These are phyloP conservation scores for Hypena proboscidalis DNA, from an alignment of 2,888 invertebrate species.

Conservation along the genomic window DNA sequence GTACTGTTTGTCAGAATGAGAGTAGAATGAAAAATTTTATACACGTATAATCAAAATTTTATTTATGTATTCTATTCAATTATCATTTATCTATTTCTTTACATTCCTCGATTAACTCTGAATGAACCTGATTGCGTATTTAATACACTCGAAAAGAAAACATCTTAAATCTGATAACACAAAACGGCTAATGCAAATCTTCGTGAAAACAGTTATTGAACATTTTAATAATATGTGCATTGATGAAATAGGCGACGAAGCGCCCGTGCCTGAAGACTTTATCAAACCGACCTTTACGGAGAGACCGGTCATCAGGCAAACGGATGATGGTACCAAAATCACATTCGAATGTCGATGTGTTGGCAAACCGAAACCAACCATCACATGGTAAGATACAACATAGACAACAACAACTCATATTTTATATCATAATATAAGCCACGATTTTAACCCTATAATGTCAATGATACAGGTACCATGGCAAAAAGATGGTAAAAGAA, in stretches of 20 bases:
- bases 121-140: constrained; percentile 57
- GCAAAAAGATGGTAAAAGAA: constrained; percentile 91
- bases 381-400: constrained; percentile 93
- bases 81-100: constrained; percentile 67
- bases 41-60: constrained; percentile 58
- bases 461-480: constrained; percentile 89
- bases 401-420: constrained; percentile 39
- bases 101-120: constrained; percentile 74
- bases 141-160: constrained; percentile 76
- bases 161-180: constrained; percentile 75
- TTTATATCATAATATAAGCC: constrained; percentile 30
- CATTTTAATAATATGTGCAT: constrained; percentile 59
- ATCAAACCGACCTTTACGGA: constrained; percentile 99
- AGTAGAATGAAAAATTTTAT: constrained; percentile 56
- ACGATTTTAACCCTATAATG: constrained; percentile 49
- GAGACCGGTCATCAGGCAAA: constrained; percentile 98
- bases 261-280: constrained; percentile 96
- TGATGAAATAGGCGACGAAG: constrained; percentile 93
- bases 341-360: constrained; percentile 99
- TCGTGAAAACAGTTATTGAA: constrained; percentile 48
- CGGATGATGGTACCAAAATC: constrained; percentile 97
- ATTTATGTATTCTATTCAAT: constrained; percentile 62
- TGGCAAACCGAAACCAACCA: constrained; percentile 97
- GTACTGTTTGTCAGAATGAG: constrained; percentile 73
- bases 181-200: constrained; percentile 62